Percentiles rank a stretch among this genome's conserved stretches.
Evolutionary conservation across 64 coral and sea anemone genomes (phyloP).

Genomic region (Montipora foliosa): DNA sequence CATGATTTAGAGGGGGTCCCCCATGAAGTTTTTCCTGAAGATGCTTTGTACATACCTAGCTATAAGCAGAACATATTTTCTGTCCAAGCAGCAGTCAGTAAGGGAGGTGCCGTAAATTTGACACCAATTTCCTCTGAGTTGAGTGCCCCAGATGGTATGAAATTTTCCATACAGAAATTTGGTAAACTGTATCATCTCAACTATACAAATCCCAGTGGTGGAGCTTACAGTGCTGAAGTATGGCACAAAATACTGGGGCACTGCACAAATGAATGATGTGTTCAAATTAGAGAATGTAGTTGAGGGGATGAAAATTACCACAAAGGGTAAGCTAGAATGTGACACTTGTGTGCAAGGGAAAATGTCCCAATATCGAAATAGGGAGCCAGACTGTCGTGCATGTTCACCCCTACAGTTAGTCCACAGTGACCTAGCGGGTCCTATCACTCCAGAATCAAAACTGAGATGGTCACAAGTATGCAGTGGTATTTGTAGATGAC

Average conservation of each 20-base stretch:
- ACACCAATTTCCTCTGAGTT: constrained; percentile 35
- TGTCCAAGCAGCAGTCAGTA: constrained; percentile 61
- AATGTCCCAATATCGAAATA: constrained; percentile 27
- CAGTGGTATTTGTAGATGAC: constrained; percentile 46
- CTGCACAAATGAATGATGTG: constrained; percentile 32
- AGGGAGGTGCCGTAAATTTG: constrained; percentile 57
- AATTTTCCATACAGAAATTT: constrained; percentile 33
- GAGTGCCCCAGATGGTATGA: constrained; percentile 46
- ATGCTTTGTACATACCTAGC: constrained; percentile 25
- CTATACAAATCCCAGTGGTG: neutral
- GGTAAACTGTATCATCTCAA: constrained; percentile 32
- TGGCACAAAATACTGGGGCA: constrained; percentile 45
- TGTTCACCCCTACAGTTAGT: constrained; percentile 36
- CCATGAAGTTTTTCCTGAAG: constrained; percentile 61
- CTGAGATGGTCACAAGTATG: constrained; percentile 55
- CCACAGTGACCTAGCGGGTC: constrained; percentile 35
- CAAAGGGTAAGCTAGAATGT: constrained; percentile 34
- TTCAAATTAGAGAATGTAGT: constrained; percentile 29
- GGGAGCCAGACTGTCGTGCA: constrained; percentile 40
- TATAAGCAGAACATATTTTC: constrained; percentile 61
- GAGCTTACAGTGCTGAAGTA: too few relatives aligned
- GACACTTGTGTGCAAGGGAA: constrained; percentile 47
- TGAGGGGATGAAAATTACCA: constrained; percentile 61
- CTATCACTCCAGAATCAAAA: constrained; percentile 26
- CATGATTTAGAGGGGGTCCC: constrained; percentile 20